Evolutionary conservation across 2,113 vertebrate species (phyloP).

Genomic region (Carettochelys insculpta): DNA sequence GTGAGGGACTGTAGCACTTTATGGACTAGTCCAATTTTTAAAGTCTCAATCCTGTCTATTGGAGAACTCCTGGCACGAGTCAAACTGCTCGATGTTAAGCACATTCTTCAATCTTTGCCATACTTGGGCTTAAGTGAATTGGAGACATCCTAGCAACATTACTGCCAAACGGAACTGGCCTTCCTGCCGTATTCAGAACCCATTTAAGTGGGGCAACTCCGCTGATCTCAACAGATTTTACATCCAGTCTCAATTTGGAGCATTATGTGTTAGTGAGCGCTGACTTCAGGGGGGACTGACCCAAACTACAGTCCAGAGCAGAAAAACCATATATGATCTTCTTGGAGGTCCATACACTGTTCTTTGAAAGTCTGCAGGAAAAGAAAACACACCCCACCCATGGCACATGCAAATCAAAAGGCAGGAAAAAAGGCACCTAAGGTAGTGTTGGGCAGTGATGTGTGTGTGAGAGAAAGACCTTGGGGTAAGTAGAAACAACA

Average conservation of each 20-base stretch:
- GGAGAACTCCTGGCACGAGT: background rate
- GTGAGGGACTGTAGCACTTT: background rate
- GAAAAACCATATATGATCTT: background rate
- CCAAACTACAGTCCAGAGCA: background rate
- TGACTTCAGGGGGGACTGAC: background rate
- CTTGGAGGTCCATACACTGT: background rate
- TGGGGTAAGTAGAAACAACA: too few species aligned
- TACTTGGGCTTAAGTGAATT: background rate
- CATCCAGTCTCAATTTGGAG: background rate
- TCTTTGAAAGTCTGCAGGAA: background rate
- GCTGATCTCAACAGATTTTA: fast-evolving
- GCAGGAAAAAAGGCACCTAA: background rate
- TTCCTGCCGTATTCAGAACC: fast-evolving
- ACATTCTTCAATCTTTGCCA: background rate
- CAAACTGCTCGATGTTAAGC: fast-evolving
- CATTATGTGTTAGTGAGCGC: background rate
- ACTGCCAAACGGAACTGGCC: fast-evolving
- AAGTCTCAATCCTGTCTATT: background rate
- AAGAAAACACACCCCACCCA: background rate
- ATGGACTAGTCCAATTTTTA: background rate
- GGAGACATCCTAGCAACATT: background rate
- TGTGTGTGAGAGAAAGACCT: too few species aligned
- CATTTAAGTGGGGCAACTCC: fast-evolving
- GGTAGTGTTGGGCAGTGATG: too few species aligned
- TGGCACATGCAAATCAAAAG: background rate